Percentiles rank a stretch among this genome's conserved stretches.
phyloP scores from a whole-genome alignment of 2,888 invertebrate genomes.

The Colostygia pectinataria region DNA sequence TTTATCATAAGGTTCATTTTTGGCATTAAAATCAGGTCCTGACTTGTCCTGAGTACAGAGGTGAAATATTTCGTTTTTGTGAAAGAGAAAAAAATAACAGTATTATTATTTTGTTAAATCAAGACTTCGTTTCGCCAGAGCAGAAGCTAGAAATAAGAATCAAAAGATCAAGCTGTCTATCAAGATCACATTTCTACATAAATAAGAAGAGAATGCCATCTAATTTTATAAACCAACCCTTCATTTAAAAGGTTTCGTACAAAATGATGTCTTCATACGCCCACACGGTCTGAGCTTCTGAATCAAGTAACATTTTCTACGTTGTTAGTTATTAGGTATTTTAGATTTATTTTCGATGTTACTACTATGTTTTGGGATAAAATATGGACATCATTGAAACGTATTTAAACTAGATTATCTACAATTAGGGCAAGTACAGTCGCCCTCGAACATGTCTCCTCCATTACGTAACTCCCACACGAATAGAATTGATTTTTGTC shows the following conservation, averaged over 20 bases:
- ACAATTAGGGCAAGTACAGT: conserved; percentile 61
- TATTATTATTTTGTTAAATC: too few species aligned
- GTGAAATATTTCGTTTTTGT: too few species aligned
- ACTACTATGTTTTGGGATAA: neutral
- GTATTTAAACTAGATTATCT: conserved; percentile 39
- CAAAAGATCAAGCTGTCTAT: too few species aligned
- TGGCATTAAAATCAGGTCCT: too few species aligned
- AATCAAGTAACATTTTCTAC: neutral
- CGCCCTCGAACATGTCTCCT: conserved; percentile 59
- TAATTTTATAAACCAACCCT: conserved; percentile 19
- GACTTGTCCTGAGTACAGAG: too few species aligned
- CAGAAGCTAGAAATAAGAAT: too few species aligned
- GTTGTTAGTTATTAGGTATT: too few species aligned
- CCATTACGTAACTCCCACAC: conserved; percentile 79
- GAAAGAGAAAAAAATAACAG: too few species aligned
- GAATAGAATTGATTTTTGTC: conserved; percentile 78
- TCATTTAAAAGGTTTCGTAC: conserved; percentile 18
- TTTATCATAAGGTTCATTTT: too few species aligned
- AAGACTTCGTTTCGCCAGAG: too few species aligned
- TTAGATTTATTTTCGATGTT: too few species aligned
- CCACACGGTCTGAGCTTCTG: conserved; percentile 6
- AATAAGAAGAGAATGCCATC: conserved; percentile 19
- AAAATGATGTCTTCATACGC: conserved; percentile 2
- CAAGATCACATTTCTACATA: neutral
- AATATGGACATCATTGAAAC: conserved; percentile 3